Conservation (phyloP, 2,888 invertebrate species). For the Dyspetes luteomarginatus region DNA sequence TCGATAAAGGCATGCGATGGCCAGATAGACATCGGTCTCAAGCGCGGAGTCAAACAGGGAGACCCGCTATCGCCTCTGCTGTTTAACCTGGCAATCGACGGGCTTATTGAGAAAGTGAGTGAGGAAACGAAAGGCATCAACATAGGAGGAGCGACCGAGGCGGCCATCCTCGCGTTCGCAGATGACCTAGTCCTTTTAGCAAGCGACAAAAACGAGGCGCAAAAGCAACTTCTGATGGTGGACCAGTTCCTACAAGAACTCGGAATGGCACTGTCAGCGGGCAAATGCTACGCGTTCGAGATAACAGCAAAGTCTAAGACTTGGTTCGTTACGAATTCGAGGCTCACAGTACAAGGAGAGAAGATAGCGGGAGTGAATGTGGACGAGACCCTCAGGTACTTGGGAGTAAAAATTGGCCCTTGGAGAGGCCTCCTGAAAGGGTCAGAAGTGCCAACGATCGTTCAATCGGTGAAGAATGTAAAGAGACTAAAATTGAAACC, state of each 20-base stretch:
- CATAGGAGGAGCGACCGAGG: neutral
- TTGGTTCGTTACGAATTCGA: conserved; percentile 44
- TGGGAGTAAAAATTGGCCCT: conserved; percentile 14
- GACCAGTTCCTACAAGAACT: fast-evolving
- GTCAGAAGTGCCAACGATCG: neutral
- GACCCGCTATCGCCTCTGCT: conserved; percentile 47
- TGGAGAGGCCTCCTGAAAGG: conserved; percentile 46
- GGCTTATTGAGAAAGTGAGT: conserved; percentile 68
- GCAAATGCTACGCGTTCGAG: conserved; percentile 53
- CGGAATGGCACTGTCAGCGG: conserved; percentile 53
- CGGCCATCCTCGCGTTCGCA: conserved; percentile 60
- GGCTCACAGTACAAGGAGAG: neutral
- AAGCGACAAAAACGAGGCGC: neutral
- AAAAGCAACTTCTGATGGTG: neutral
- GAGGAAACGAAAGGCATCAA: neutral
- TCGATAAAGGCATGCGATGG: neutral
- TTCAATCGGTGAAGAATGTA: neutral
- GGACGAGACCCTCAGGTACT: conserved; percentile 4
- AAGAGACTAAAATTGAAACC: conserved; percentile 39
- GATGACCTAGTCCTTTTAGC: conserved; percentile 66
- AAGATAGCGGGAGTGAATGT: neutral
- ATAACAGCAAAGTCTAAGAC: neutral
- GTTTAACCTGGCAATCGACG: conserved; percentile 67
- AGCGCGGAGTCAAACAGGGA: conserved; percentile 45
- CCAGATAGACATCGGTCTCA: neutral